Evolutionary conservation across 2,888 invertebrate genomes (phyloP), one percentile per base, ranked within the genome.

Genomic region (Malacosoma neustria): DNA sequence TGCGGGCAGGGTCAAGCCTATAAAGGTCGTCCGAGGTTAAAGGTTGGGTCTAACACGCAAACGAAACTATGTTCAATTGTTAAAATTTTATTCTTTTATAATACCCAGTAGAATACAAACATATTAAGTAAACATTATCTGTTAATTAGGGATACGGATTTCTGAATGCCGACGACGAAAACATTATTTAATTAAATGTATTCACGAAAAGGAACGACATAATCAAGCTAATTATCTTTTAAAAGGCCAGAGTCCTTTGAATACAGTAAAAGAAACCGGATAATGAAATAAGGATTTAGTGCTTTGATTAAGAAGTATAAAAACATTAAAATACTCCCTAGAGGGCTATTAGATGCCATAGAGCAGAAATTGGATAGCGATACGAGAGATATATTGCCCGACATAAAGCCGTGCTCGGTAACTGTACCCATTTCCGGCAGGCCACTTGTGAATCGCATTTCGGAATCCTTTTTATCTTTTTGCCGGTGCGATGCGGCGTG

Each of bases 381-480:
- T 80, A 79, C 69, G 76, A 68, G 67, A 79, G 74, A 84, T 79
- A 79, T 84, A 82, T 81, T 77, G 68, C 68, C 63, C 67, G 72
- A 72, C 73, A 79, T 80, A 82, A 84, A 75, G 75, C 74, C 73
- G 68, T 65, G 67, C 70, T 72, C 72, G 67, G 74, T 74, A 77
- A 76, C 79, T 74, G 75, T 74, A 72, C 73, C 80, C 74, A 77
- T 82, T 82, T 77, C 80, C 75, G 72, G 70, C 74, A 77, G 77
- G 62, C 81, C 80, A 82, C 81, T 84, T 77, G 74, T 77, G 80
- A 81, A 77, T 81, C 77, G 79, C 73, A 82, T 82, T 82, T 82
- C 72, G 72, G 70, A 67, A 72, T 79, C 73, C 73, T 80, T 84
- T 84, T 84, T 81, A 80, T 81, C 76, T 81, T 81, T 81, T 84